Conservation (phyloP, 2,888 invertebrate species). For the Lithophane ornitopus region DNA sequence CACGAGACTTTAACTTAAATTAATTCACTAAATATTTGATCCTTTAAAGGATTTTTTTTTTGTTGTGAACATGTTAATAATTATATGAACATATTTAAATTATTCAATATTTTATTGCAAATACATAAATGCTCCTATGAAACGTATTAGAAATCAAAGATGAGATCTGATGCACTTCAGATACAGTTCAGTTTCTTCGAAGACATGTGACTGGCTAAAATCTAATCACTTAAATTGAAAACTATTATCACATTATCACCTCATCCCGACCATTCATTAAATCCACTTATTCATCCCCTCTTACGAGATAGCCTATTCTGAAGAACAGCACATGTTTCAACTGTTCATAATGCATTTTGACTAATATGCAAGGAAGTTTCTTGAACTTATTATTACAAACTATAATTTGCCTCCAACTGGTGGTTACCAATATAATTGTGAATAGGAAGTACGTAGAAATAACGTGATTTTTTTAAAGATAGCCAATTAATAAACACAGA, state of each 20-base stretch:
- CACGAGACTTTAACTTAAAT: conserved; percentile 6
- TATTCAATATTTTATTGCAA: conserved; percentile 9
- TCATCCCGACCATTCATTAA: conserved; percentile 74
- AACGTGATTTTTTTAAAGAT: conserved; percentile 19
- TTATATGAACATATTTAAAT: not conserved
- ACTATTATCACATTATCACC: conserved; percentile 88
- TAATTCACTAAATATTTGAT: conserved; percentile 38
- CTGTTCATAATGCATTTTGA: conserved; percentile 57
- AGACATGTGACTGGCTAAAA: conserved; percentile 71
- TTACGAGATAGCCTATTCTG: conserved; percentile 57
- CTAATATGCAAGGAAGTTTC: conserved; percentile 54
- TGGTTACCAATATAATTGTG: conserved; percentile 22
- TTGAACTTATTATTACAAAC: conserved; percentile 42
- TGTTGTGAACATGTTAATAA: too few relatives aligned
- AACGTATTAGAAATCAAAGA: conserved; percentile 71
- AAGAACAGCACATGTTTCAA: conserved; percentile 43
- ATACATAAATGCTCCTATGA: conserved; percentile 87
- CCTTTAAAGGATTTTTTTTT: not conserved
- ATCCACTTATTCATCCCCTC: conserved; percentile 65
- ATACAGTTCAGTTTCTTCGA: conserved; percentile 69
- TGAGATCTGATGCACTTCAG: conserved; percentile 74
- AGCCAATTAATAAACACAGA: conserved; percentile 28
- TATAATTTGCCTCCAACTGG: conserved; percentile 8
- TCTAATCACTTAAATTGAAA: conserved; percentile 78
- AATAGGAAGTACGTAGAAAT: conserved; percentile 17